Evolutionary conservation across 2,888 invertebrate genomes (phyloP), one percentile per base, ranked within the genome.

Genomic region (Glomeris marginata): DNA sequence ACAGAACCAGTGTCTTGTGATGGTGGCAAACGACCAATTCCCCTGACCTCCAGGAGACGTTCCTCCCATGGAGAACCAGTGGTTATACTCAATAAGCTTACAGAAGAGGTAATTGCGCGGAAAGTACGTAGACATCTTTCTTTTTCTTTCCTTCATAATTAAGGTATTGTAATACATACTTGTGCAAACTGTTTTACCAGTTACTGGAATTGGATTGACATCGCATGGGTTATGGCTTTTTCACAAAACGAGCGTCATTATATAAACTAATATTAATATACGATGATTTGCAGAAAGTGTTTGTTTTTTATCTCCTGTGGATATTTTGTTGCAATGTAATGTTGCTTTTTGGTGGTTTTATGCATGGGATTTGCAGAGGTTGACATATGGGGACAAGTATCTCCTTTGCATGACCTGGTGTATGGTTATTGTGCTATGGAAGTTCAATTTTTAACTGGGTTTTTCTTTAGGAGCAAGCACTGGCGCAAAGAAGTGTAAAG

Each of bases 401-500:
- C 15, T 45, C 18, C 28, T 28, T 28, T 28, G 28, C 28, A 28
- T 28, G 28, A 28, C 3, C 3, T 28, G 28, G 28, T 28, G 28
- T 5, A 28, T 28, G 28, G 28, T 28, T 28, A 28, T 28, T 28
- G 28, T 28, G 8, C 18, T 45, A 6, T 18, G 20, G 5, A 11
- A 33, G 33, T 46, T 46, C 11, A 37, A 11, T 46, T 46, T 38
- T 8, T 16, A 18, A 43, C 11, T 42, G 22, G 15, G 22, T 48
- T 41, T n/a, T 48, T 47, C 41, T 47, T n/a, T 45, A 74, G 61
- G 78, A 78, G 63, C 74, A 75, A 60, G 70, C 71, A 46, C 63
- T 77, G 41, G 75, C 80, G 73, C 77, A 78, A 59, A 74, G 75
- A 60, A 78, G 77, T 66, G 64, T 79, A 56, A 71, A 72, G 56